Conservation (phyloP, 2,888 invertebrate species). For the Caenorhabditis uteleia region DNA sequence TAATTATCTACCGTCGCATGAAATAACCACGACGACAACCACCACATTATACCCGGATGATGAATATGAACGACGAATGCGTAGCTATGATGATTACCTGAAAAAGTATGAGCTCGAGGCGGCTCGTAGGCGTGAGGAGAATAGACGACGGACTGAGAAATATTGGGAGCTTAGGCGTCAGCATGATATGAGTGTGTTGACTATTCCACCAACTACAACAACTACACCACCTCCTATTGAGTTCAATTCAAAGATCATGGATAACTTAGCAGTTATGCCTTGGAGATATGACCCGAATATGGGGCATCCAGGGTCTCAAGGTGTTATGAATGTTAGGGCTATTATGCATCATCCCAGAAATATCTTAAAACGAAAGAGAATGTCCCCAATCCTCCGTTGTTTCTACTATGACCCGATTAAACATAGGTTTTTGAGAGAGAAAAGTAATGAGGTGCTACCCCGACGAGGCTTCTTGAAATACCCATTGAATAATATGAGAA, state of each 20-base stretch:
- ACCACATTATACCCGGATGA: slow-evolving; percentile 5
- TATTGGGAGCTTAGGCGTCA: slow-evolving; percentile 27
- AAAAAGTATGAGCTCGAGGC: slow-evolving; percentile 32
- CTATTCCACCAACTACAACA: slow-evolving; percentile 1
- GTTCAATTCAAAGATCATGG: slow-evolving; percentile 1
- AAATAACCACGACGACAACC: slow-evolving; percentile 21
- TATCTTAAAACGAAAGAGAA: slow-evolving; percentile 14
- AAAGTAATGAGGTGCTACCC: slow-evolving; percentile 10
- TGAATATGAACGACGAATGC: slow-evolving; percentile 29
- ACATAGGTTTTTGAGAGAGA: slow-evolving; percentile 21
- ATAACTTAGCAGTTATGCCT: slow-evolving; percentile 4
- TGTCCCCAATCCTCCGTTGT: slow-evolving; percentile 15
- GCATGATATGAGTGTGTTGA: slow-evolving; percentile 3
- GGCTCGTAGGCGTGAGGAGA: slow-evolving; percentile 22
- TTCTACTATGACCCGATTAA: slow-evolving; percentile 29
- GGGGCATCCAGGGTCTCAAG: slow-evolving; percentile 19
- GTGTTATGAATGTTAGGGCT: slow-evolving; percentile 28
- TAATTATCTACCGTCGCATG: slow-evolving; percentile 35
- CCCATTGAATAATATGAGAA: slow-evolving; percentile 19
- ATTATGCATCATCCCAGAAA: slow-evolving; percentile 23
- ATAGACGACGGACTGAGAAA: slow-evolving; percentile 12
- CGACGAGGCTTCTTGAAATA: slow-evolving; percentile 27
- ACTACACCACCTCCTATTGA: slow-evolving; percentile 9
- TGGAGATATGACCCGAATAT: slow-evolving; percentile 17
- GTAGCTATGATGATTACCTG: slow-evolving; percentile 30